Percentiles rank a stretch among this genome's conserved stretches.
Conservation (phyloP, 2,797 vertebrate genomes). For the Rhinogobio ventralis region DNA sequence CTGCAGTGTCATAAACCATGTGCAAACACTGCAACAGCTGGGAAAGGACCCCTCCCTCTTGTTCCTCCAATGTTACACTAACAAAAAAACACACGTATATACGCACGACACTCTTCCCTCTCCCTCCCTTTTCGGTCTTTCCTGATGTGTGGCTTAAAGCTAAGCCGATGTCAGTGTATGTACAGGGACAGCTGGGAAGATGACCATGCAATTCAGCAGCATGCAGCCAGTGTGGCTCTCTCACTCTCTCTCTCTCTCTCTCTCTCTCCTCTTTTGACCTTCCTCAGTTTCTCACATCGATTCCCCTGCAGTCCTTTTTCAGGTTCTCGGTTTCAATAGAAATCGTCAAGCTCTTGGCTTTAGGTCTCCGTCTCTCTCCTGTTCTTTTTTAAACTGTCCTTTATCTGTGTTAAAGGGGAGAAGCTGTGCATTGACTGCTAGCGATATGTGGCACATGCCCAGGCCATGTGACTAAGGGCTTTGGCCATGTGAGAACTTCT, state of each 20-base stretch:
- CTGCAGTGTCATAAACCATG: conserved; percentile 57
- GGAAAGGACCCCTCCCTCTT: conserved; percentile 44
- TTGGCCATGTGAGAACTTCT: conserved; percentile 52
- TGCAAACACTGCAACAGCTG: conserved; percentile 55
- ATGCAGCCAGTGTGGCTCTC: conserved; percentile 11
- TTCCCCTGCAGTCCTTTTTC: conserved; percentile 51
- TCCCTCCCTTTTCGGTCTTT: conserved; percentile 8
- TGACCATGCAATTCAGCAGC: conserved; percentile 47
- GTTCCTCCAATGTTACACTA: conserved; percentile 33
- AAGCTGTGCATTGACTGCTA: conserved; percentile 43
- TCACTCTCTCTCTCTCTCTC: conserved; percentile 47
- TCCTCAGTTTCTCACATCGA: conserved; percentile 45
- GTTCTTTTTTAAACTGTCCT: conserved; percentile 22
- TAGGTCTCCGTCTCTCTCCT: neutral
- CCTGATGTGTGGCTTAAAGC: conserved; percentile 22
- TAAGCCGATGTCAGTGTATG: conserved; percentile 41
- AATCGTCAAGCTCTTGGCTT: conserved; percentile 43
- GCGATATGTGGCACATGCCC: conserved; percentile 52
- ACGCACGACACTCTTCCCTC: conserved; percentile 1
- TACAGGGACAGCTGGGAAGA: conserved; percentile 50
- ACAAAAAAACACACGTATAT: conserved; percentile 12
- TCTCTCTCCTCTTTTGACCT: conserved; percentile 40
- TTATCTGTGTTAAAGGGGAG: conserved; percentile 39
- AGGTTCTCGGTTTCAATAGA: conserved; percentile 48
- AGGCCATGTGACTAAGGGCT: conserved; percentile 55